Evolutionary conservation across 2,797 vertebrate species (phyloP).

Genomic region (Microctenopoma stevenorrisi): DNA sequence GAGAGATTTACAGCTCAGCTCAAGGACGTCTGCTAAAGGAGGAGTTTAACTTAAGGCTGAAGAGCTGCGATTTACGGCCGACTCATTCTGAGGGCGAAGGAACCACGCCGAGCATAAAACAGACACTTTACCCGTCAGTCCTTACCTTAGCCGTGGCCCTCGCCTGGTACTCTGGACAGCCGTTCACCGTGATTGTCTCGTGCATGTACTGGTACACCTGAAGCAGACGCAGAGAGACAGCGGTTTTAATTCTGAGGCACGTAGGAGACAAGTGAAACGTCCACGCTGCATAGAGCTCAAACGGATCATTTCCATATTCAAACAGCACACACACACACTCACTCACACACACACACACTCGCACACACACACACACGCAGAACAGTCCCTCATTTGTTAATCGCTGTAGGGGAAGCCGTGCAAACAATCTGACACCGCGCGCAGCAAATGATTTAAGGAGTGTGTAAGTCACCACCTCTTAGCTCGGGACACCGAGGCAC

Average conservation of each 20-base stretch:
- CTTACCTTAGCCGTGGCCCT: conserved; percentile 96
- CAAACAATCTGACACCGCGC: background rate
- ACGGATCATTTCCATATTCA: background rate
- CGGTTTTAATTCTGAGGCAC: conserved; percentile 27
- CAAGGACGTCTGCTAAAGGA: conserved; percentile 3
- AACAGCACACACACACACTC: too few relatives aligned
- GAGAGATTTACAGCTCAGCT: conserved; percentile 28
- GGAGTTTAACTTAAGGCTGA: conserved; percentile 12
- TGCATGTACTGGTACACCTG: conserved; percentile 99
- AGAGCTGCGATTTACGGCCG: conserved; percentile 1
- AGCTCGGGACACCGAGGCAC: background rate
- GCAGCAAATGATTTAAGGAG: too few relatives aligned
- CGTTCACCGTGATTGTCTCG: conserved; percentile 97
- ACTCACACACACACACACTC: too few relatives aligned
- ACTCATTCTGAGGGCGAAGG: background rate
- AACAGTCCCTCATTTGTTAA: conserved; percentile 6
- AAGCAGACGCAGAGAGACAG: conserved; percentile 41
- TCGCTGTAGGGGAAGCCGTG: too few relatives aligned
- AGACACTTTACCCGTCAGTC: too few relatives aligned
- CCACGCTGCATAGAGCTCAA: conserved; percentile 9
- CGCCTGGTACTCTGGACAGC: conserved; percentile 97
- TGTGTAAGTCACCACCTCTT: too few relatives aligned
- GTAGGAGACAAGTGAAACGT: conserved; percentile 23
- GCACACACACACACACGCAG: conserved; percentile 4
- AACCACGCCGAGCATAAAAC: too few relatives aligned